phyloP scores from a whole-genome alignment of 2,113 vertebrate genomes.

The Campylorhamphus procurvoides region DNA sequence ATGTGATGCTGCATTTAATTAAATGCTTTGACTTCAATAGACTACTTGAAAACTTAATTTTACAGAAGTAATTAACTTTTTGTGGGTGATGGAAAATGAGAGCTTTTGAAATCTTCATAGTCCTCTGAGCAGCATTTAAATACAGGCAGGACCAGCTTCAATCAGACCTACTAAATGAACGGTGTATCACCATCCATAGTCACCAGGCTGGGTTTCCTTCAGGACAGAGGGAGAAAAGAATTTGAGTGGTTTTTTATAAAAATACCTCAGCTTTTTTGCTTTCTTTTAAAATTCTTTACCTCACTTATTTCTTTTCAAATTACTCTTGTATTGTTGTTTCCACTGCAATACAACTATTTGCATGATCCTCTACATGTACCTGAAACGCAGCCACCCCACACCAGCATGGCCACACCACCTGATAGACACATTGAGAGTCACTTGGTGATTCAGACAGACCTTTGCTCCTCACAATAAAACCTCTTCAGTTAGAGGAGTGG shows the following conservation, averaged over 20 bases:
- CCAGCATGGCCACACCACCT: not conserved
- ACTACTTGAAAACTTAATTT: not conserved
- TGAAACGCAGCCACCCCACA: not conserved
- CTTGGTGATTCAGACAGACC: not conserved
- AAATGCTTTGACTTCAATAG: not conserved
- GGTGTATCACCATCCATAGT: not conserved
- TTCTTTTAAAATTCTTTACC: not conserved
- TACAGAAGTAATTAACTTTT: slow-evolving; percentile 8
- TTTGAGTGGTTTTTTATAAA: not conserved
- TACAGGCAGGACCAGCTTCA: not conserved
- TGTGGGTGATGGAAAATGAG: not conserved
- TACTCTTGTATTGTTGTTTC: not conserved
- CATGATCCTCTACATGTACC: accelerated
- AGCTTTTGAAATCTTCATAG: not conserved
- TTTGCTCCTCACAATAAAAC: not conserved
- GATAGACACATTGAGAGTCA: accelerated
- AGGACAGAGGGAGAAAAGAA: not conserved
- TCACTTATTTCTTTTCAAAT: not conserved
- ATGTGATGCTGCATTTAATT: not conserved
- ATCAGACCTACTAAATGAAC: not conserved
- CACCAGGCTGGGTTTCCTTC: not conserved
- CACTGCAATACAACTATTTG: not conserved
- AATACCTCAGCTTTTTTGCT: not conserved
- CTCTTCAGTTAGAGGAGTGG: not conserved
- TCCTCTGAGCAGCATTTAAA: not conserved